These are phyloP conservation scores for Actinernus sp. DNA, from an alignment of 92 coral and sea anemone genomes.

Conservation along the genomic window DNA sequence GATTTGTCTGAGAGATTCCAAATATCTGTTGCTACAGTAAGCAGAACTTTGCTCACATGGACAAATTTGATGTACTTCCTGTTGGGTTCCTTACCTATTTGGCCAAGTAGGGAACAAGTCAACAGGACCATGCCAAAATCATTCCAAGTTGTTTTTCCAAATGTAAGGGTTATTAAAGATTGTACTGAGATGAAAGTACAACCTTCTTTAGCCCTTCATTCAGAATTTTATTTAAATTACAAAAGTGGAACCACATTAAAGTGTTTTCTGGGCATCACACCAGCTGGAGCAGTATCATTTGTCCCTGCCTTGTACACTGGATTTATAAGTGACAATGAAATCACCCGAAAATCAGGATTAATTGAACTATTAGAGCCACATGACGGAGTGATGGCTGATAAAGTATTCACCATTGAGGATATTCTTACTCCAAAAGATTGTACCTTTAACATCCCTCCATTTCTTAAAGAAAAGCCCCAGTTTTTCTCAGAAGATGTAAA, in stretches of 20 bases:
- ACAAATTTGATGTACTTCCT: conserved; percentile 41
- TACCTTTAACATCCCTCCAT: no score
- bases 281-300: conserved; percentile 21
- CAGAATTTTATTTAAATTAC: no score
- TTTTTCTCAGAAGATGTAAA: no score
- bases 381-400: no score
- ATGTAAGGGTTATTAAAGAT: conserved; percentile 32
- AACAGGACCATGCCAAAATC: conserved; percentile 31
- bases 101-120: conserved; percentile 41
- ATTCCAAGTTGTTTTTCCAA: conserved; percentile 14
- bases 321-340: conserved; percentile 32
- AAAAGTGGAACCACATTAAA: no score
- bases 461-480: no score
- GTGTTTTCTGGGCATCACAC: no score
- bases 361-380: no score
- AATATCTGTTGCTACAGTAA: conserved; percentile 14
- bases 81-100: conserved; percentile 31
- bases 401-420: no score
- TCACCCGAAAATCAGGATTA: no score
- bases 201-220: no score
- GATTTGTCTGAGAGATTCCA: conserved; percentile 44
- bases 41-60: conserved; percentile 46
- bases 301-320: conserved; percentile 27
- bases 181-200: conserved; percentile 41
- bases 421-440: no score